Conservation (phyloP, 2,888 invertebrate genomes). For the Apodemia zela region DNA sequence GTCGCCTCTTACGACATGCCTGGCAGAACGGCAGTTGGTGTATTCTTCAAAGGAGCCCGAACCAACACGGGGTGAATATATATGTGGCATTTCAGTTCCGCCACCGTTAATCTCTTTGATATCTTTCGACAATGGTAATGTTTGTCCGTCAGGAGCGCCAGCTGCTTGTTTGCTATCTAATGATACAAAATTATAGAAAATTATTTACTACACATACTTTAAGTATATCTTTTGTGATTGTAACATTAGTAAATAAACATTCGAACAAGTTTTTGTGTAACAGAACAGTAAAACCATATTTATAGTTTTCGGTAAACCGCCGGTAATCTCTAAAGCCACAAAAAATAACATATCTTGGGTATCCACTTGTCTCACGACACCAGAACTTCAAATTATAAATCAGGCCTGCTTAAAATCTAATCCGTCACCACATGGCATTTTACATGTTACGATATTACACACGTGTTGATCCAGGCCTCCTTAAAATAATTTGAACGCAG, state of each 20-base stretch:
- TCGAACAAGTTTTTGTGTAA: neutral
- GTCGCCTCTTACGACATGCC: too few relatives aligned
- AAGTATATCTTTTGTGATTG: neutral
- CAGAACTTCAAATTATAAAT: constrained; percentile 60
- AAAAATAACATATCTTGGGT: constrained; percentile 40
- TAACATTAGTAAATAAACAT: neutral
- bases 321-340: constrained; percentile 32
- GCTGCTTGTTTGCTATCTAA: too few relatives aligned
- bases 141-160: too few relatives aligned
- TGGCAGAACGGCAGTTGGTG: too few relatives aligned
- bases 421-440: constrained; percentile 34
- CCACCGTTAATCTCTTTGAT: too few relatives aligned
- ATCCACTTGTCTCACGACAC: constrained; percentile 67
- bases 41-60: too few relatives aligned
- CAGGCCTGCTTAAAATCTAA: constrained; percentile 65
- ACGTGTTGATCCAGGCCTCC: neutral
- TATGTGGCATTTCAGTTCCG: too few relatives aligned
- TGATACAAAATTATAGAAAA: too few relatives aligned
- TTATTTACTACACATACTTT: too few relatives aligned
- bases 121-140: too few relatives aligned
- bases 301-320: constrained; percentile 9
- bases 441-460: constrained; percentile 17
- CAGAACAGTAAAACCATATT: constrained; percentile 4
- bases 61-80: too few relatives aligned
- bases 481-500: too few relatives aligned